Percentiles rank a stretch among this genome's conserved stretches.
Evolutionary conservation across 2,797 vertebrate species (phyloP).

Genomic region (Vipera ursinii): DNA sequence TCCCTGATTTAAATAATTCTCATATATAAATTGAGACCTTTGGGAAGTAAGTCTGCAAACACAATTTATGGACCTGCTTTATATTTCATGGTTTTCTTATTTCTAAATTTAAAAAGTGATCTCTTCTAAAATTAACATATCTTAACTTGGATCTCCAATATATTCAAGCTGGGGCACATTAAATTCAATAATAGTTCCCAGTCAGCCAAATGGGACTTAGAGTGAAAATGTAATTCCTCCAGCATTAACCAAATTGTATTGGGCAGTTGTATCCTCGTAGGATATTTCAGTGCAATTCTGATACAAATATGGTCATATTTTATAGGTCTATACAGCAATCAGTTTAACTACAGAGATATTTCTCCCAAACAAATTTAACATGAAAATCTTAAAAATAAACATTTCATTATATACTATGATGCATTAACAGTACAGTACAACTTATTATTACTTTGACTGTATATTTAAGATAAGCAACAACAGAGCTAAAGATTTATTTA

Average conservation of each 20-base stretch:
- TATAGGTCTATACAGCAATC: slow-evolving; percentile 27
- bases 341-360: slow-evolving; percentile 45
- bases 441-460: slow-evolving; percentile 42
- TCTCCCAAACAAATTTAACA: slow-evolving; percentile 53
- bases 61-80: slow-evolving; percentile 7
- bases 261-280: slow-evolving; percentile 44
- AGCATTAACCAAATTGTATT: slow-evolving; percentile 5
- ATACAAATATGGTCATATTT: slow-evolving; percentile 30
- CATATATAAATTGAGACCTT: background rate
- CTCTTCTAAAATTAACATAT: slow-evolving; percentile 58
- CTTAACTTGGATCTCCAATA: background rate
- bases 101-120: slow-evolving; percentile 51
- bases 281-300: slow-evolving; percentile 59
- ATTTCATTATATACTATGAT: slow-evolving; percentile 34
- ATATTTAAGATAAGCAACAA: slow-evolving; percentile 49
- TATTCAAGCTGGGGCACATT: background rate
- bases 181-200: background rate
- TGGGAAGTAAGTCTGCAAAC: background rate
- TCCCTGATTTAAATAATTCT: background rate
- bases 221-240: background rate
- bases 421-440: slow-evolving; percentile 51
- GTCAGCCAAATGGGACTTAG: background rate
- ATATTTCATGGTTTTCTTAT: slow-evolving; percentile 16
- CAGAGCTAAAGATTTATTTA: slow-evolving; percentile 62
- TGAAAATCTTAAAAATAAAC: slow-evolving; percentile 48